Base-by-base conservation (phyloP, 1,140 invertebrate genomes). In the Sycophaga agraensis region DNA sequence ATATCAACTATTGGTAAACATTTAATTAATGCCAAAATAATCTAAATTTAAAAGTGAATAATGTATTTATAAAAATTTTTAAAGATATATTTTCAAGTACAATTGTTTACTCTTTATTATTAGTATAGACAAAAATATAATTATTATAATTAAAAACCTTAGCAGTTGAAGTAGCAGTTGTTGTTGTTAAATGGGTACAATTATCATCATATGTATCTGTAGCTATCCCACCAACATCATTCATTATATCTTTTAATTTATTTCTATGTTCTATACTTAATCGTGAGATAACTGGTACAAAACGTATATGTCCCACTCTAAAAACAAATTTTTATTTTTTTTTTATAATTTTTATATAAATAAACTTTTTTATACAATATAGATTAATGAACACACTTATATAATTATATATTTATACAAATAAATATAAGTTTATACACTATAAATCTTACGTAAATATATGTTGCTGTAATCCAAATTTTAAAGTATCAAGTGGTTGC, bases 381-480 rank as follows among this genome's bases (percentile, higher is more conserved):
- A n/a, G n/a, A n/a, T n/a, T n/a, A n/a, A n/a, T n/a, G n/a, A n/a
- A n/a, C n/a, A n/a, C n/a, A n/a, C n/a, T n/a, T n/a, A n/a, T n/a
- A n/a, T n/a, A n/a, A n/a, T n/a, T n/a, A n/a, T n/a, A n/a, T n/a
- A n/a, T n/a, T n/a, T n/a, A n/a, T n/a, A n/a, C n/a, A n/a, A n/a
- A n/a, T n/a, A n/a, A 31, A 31, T 31, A 31, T 31, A 31, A 31
- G 11, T 6, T 31, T 22, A 17, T 6, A 49, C 5, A 31, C 24
- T n/a, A 37, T 21, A 31, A 43, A 17, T n/a, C 21, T 53, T 39
- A 60, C 58, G 2, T 39, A 31, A 46, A 61, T 28, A 43, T 40
- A n/a, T 55, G 50, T 16, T 61, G 31, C 17, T 61, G 59, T 43
- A 61, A 56, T 4, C 60, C 60, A 62, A 62, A 56, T 50, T 49